Percentiles rank a stretch among this genome's conserved stretches.
These are phyloP conservation scores for Pseudomyrmex cubaensis DNA, from an alignment of 1,140 invertebrate genomes.

Conservation along the genomic window DNA sequence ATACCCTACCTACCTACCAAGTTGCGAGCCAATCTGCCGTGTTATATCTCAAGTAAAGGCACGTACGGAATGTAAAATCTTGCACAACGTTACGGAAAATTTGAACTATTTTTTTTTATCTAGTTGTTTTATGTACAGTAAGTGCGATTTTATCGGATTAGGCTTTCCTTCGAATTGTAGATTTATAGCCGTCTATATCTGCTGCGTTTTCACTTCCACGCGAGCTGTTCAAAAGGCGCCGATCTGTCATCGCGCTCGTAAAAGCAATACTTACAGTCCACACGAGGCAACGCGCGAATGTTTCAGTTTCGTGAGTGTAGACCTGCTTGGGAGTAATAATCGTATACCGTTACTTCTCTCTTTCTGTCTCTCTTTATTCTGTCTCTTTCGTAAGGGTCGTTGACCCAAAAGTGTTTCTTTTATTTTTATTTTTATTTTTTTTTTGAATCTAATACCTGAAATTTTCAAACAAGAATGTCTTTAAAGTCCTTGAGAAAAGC, in stretches of 20 bases:
- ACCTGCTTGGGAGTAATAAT: constrained; percentile 74
- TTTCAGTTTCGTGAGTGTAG: constrained; percentile 76
- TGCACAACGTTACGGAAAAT: too few species aligned
- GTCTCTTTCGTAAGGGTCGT: constrained; percentile 70
- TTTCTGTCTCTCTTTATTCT: constrained; percentile 36
- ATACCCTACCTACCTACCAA: not conserved
- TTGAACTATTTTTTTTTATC: not conserved
- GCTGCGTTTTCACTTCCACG: constrained; percentile 63
- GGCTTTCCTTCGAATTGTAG: constrained; percentile 6
- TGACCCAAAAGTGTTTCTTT: constrained; percentile 56
- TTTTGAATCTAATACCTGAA: too few species aligned
- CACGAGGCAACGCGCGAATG: constrained; percentile 67
- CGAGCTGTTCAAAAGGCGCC: constrained; percentile 57
- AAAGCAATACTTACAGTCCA: constrained; percentile 42
- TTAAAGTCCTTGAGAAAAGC: too few species aligned
- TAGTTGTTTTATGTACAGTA: constrained; percentile 4
- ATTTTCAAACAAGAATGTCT: too few species aligned
- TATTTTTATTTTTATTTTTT: too few species aligned
- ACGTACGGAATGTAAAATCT: not conserved
- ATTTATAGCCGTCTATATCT: constrained; percentile 18
- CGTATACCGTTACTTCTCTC: constrained; percentile 72
- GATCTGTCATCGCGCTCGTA: constrained; percentile 64
- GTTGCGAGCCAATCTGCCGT: not conserved
- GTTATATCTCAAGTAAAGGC: not conserved
- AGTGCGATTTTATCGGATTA: not conserved